Evolutionary conservation across 2,113 vertebrate genomes (phyloP), one percentile per base, ranked within the genome.

Genomic region (Carassius gibelio): DNA sequence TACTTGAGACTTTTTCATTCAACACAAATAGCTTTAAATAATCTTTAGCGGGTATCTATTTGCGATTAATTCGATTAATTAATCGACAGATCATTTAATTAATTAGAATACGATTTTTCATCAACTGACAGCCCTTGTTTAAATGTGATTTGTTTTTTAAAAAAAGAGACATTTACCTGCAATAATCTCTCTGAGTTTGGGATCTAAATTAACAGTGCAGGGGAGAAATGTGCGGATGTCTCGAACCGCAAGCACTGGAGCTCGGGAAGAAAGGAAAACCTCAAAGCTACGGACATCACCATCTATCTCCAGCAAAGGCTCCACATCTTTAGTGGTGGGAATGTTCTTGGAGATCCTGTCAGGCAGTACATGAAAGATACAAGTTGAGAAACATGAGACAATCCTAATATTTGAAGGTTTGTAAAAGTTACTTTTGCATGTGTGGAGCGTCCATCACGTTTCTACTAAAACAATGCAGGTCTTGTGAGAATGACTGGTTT

Each of bases 291-390:
- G 94, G 2, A 96, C 93, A 59, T 99, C 98, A n/a, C 94, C 96
- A 86, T 99, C 98, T n/a, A 99, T 99, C 95, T 99, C 98, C 90
- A 99, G 94, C 42, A 99, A 94, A 2, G 98, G 98, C 88, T 99
- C 98, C 87, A 99, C 98, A 78, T 99, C 98, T 91, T 99, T 99
- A 52, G 97, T 98, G 84, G 96, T 97, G 0, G 98, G 98, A 89
- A 99, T 98, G 92, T 96, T 97, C 93, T 97, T 98, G 7, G 96
- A 97, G 92, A 99, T 96, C 89, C 98, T 99, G 87, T 91, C 86
- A 86, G 2, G 19, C 3, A 81, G n/a, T 36, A 61, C 5, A 36
- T 61, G n/a, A 45, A 78, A 59, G 78, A 62, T 17, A 23, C 7
- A 64, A 23, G 7, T 61, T 45, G 36, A 38, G 75, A 61, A 64